phyloP scores from a whole-genome alignment of 1,140 invertebrate genomes.

The Sycobia sp. region DNA sequence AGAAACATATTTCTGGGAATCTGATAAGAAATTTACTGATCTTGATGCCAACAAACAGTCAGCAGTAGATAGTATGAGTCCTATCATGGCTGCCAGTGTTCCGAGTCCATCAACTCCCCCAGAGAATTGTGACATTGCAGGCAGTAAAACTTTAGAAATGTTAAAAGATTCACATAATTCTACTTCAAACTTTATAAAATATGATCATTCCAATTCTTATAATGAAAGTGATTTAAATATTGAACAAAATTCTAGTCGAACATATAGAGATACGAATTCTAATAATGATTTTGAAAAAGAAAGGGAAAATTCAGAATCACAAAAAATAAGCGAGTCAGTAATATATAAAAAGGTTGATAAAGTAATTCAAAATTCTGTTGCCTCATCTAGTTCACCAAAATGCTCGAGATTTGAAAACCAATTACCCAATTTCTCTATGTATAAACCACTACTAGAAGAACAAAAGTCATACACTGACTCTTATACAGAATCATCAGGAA shows the following conservation, averaged over 20 bases:
- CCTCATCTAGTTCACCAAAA: not conserved
- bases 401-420: conserved; percentile 3
- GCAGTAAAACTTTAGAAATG: conserved; percentile 57
- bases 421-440: conserved; percentile 11
- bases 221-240: conserved; percentile 14
- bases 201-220: conserved; percentile 1
- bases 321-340: not conserved
- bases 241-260: conserved; percentile 14
- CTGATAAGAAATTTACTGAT: conserved; percentile 52
- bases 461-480: not conserved
- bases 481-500: conserved; percentile 7
- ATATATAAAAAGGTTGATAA: not conserved
- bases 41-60: conserved; percentile 45
- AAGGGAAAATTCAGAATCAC: not conserved
- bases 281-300: conserved; percentile 16
- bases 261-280: conserved; percentile 19
- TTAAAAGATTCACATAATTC: conserved; percentile 44
- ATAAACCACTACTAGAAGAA: not conserved
- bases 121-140: conserved; percentile 50
- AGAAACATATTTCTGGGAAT: conserved; percentile 56
- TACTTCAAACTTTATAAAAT: conserved; percentile 32
- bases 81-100: conserved; percentile 53
- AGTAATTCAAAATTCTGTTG: not conserved
- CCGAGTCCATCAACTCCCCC: conserved; percentile 57
- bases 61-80: conserved; percentile 52